These are phyloP conservation scores for Larimichthys crocea DNA, from an alignment of 2,113 vertebrate genomes.

Conservation along the genomic window DNA sequence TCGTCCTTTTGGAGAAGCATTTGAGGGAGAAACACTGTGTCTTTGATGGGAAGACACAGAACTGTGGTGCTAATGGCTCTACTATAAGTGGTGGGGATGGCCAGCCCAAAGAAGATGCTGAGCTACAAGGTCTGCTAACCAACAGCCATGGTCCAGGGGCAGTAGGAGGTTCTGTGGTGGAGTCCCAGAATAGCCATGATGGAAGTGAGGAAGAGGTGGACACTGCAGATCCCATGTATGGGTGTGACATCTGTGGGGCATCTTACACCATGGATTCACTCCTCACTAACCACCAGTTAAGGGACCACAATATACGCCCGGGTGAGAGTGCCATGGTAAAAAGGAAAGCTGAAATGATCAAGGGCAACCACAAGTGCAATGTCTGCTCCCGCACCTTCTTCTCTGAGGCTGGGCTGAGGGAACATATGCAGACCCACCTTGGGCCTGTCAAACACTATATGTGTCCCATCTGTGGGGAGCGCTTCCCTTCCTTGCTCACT, in stretches of 20 bases:
- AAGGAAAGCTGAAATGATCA: conserved; percentile 98
- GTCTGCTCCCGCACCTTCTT: conserved; percentile 99
- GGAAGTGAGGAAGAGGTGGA: conserved; percentile 95
- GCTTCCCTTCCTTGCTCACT: conserved; percentile 97
- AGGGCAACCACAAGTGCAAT: conserved; percentile 98
- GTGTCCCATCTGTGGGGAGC: conserved; percentile 98
- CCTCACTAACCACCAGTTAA: conserved; percentile 95
- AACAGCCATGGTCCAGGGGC: conserved; percentile 89
- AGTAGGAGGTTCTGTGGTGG: conserved; percentile 69
- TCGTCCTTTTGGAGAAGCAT: conserved; percentile 95
- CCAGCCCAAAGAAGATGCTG: conserved; percentile 93
- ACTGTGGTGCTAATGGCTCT: conserved; percentile 93
- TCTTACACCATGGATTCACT: conserved; percentile 99
- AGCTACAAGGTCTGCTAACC: conserved; percentile 91
- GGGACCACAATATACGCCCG: conserved; percentile 98
- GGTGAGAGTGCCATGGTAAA: conserved; percentile 96
- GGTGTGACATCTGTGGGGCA: conserved; percentile 97
- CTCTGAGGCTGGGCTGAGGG: conserved; percentile 95
- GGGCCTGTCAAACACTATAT: conserved; percentile 99
- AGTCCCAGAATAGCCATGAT: conserved; percentile 94
- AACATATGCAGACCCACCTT: conserved; percentile 98
- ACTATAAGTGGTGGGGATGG: conserved; percentile 79
- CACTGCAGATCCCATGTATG: conserved; percentile 95
- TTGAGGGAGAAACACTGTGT: conserved; percentile 95
- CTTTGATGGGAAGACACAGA: conserved; percentile 93